Conservation (phyloP, 2,113 vertebrate genomes). For the Psophia crepitans region DNA sequence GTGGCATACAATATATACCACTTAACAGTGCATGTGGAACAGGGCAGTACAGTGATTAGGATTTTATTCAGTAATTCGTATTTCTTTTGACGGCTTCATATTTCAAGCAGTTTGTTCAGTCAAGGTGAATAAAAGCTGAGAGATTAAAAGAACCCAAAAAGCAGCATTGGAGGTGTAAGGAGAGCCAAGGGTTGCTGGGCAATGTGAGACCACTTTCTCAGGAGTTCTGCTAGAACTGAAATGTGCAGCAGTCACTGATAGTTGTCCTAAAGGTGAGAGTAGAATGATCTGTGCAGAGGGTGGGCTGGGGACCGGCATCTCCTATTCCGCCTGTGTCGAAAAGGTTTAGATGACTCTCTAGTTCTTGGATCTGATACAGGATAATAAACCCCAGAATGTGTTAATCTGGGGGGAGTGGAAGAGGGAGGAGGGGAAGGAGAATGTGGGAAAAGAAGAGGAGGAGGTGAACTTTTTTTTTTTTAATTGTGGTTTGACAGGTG, state of each 20-base stretch:
- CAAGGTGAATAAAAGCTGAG: background rate
- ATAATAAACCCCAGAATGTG: background rate
- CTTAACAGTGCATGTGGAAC: background rate
- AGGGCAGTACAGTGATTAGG: background rate
- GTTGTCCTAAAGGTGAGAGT: background rate
- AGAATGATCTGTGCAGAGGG: background rate
- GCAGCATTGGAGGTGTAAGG: background rate
- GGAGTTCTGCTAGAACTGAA: background rate
- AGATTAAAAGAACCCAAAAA: background rate
- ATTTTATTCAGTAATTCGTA: background rate
- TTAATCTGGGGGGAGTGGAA: background rate
- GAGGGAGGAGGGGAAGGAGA: background rate
- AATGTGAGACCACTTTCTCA: background rate
- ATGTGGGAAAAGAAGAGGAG: conserved; percentile 25
- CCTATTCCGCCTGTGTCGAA: accelerated
- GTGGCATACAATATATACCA: background rate
- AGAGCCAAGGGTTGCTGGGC: background rate
- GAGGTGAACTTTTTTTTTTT: background rate
- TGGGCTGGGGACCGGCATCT: background rate
- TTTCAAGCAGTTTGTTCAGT: background rate
- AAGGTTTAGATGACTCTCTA: background rate
- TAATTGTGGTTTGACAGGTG: background rate
- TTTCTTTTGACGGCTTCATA: background rate
- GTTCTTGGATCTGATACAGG: background rate
- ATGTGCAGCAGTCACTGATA: background rate